Evolutionary conservation across 1,140 invertebrate genomes (phyloP).

Genomic region (Chironomus tepperi): DNA sequence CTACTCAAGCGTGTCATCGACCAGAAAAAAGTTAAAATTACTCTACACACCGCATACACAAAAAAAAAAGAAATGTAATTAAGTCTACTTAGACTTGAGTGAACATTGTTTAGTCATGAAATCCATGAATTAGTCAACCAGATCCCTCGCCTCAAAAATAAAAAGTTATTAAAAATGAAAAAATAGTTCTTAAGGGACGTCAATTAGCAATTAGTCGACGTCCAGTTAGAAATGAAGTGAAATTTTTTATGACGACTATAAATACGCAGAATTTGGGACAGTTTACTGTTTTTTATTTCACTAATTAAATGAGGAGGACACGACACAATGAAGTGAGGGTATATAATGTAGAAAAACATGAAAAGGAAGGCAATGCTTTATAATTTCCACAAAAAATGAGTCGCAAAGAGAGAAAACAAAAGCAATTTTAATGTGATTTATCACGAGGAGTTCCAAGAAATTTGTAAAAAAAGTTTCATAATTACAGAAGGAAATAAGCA

Average conservation of each 20-base stretch:
- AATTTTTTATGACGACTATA: neutral
- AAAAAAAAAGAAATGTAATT: neutral
- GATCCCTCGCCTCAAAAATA: neutral
- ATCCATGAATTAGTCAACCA: constrained; percentile 12
- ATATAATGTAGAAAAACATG: neutral
- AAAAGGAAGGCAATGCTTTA: neutral
- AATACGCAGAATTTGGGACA: neutral
- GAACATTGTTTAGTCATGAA: constrained; percentile 12
- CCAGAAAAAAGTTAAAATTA: constrained; percentile 3
- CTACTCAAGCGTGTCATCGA: neutral
- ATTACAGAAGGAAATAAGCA: neutral
- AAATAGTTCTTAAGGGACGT: neutral
- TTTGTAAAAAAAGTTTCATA: neutral
- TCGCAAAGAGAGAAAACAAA: neutral
- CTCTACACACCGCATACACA: neutral
- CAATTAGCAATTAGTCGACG: neutral
- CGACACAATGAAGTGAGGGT: neutral
- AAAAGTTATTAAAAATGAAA: neutral
- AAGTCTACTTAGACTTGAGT: neutral
- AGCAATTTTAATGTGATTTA: constrained; percentile 14
- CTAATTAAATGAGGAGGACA: neutral
- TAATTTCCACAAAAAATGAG: neutral
- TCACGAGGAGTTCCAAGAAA: neutral
- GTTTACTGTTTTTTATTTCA: neutral
- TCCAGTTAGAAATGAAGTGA: neutral